Conservation (phyloP, 1,140 invertebrate species). For the Oedothorax gibbosus region DNA sequence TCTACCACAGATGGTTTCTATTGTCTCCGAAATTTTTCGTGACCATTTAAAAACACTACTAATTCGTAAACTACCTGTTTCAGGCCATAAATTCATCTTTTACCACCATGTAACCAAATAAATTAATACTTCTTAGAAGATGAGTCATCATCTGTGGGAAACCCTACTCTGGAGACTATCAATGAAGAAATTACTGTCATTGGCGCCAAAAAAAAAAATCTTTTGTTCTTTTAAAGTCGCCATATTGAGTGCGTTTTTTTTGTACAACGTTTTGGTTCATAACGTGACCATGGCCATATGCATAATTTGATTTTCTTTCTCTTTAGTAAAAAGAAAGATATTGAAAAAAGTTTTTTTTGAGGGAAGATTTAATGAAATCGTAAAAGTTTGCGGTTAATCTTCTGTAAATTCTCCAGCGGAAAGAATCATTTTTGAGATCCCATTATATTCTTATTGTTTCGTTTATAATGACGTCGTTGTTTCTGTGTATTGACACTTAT, state of each 20-base stretch:
- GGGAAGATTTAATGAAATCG: too few relatives aligned
- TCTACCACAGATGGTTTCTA: slow-evolving; percentile 1
- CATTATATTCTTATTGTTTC: too few relatives aligned
- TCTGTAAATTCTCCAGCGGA: too few relatives aligned
- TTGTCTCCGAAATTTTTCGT: slow-evolving; percentile 14
- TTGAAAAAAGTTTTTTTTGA: too few relatives aligned
- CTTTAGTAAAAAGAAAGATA: too few relatives aligned
- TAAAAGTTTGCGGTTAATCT: too few relatives aligned
- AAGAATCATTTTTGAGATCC: too few relatives aligned
- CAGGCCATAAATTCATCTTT: slow-evolving; percentile 14
- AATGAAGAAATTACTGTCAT: not conserved
- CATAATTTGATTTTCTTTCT: too few relatives aligned
- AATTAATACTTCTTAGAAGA: slow-evolving; percentile 20
- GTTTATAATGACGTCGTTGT: too few relatives aligned
- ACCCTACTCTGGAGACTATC: slow-evolving; percentile 27
- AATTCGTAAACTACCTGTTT: slow-evolving; percentile 49
- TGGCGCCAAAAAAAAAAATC: slow-evolving; percentile 20
- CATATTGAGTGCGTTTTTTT: not conserved
- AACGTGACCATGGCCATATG: not conserved
- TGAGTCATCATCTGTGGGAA: slow-evolving; percentile 34
- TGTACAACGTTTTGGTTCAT: not conserved
- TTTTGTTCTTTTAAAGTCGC: slow-evolving; percentile 12
- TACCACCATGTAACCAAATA: slow-evolving; percentile 18
- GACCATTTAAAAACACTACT: slow-evolving; percentile 22
- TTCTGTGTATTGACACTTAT: too few relatives aligned